Evolutionary conservation across 2,797 vertebrate genomes (phyloP).

Genomic region (Cuniculus paca): DNA sequence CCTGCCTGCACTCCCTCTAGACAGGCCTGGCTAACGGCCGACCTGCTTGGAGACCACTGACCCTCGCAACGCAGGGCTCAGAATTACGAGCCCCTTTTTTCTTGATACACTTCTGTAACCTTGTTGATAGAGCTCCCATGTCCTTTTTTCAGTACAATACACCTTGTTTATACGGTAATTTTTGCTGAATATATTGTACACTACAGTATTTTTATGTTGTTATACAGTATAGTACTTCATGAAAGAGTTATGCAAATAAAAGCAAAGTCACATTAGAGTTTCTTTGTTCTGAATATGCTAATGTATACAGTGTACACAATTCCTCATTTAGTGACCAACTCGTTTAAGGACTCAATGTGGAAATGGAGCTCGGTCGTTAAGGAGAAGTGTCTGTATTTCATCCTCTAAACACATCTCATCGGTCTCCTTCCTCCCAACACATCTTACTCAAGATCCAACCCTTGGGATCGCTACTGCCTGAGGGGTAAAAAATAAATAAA

Average conservation of each 20-base stretch:
- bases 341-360: background rate
- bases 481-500: background rate
- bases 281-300: background rate
- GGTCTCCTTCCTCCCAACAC: background rate
- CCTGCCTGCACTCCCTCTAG: background rate
- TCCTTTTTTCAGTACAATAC: background rate
- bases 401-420: background rate
- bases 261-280: background rate
- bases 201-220: background rate
- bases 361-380: background rate
- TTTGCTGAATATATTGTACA: background rate
- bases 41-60: background rate
- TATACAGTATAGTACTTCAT: background rate
- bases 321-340: background rate
- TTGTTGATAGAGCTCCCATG: background rate
- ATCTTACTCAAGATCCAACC: background rate
- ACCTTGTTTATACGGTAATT: background rate
- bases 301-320: background rate
- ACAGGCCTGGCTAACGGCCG: background rate
- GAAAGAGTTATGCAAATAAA: background rate
- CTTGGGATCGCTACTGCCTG: background rate
- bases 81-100: background rate
- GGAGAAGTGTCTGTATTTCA: background rate
- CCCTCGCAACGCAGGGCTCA: background rate
- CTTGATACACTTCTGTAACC: background rate